A percentile compares a stretch with the other conserved stretches of the same genome.
Conservation (phyloP, 2,113 vertebrate species). For the Tetrax tetrax region DNA sequence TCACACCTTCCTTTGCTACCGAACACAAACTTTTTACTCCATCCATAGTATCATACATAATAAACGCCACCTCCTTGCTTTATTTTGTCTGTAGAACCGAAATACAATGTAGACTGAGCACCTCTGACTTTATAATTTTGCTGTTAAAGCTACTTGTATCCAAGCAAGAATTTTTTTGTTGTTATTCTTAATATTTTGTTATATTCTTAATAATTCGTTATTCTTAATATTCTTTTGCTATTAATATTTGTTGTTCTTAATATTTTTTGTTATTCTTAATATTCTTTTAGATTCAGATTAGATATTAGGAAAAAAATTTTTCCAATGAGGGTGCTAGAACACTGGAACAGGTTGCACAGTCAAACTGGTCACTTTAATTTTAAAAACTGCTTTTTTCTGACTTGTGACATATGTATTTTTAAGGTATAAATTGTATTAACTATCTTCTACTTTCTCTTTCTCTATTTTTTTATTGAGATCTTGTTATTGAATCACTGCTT, state of each 20-base stretch:
- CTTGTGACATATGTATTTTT: neutral
- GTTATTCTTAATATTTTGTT: too few species aligned
- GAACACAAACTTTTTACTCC: neutral
- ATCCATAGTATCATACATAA: neutral
- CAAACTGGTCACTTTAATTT: neutral
- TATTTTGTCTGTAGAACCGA: neutral
- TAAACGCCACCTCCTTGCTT: neutral
- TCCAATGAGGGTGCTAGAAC: too few species aligned
- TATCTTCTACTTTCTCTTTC: neutral
- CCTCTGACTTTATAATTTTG: neutral
- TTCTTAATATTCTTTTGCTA: neutral
- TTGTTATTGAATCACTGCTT: neutral
- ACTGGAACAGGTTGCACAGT: too few species aligned
- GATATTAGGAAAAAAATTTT: too few species aligned
- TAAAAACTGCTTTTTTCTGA: neutral
- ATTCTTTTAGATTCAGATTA: neutral
- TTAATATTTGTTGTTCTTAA: neutral
- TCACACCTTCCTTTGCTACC: neutral
- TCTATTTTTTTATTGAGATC: neutral
- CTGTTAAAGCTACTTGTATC: neutral
- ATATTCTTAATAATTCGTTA: neutral
- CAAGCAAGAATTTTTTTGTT: neutral
- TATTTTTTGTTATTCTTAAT: neutral
- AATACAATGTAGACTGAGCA: neutral
- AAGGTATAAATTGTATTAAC: neutral